Conservation (phyloP, 2,888 invertebrate genomes). For the Abrostola triplasia region DNA sequence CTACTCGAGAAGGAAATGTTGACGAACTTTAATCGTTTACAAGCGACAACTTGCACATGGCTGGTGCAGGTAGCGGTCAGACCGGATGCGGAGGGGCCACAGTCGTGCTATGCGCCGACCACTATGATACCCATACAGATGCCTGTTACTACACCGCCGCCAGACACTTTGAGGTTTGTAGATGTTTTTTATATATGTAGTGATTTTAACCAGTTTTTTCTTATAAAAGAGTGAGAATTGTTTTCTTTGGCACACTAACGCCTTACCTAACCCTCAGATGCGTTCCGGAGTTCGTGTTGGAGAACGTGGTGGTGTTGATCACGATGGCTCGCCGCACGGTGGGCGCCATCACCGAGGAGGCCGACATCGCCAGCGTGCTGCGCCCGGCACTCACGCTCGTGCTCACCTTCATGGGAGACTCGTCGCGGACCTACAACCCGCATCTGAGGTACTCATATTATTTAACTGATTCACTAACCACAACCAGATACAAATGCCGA, state of each 20-base stretch:
- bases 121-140: slow-evolving; percentile 87
- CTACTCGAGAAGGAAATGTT: slow-evolving; percentile 93
- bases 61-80: slow-evolving; percentile 93
- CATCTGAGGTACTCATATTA: slow-evolving; percentile 89
- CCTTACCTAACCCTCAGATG: slow-evolving; percentile 90
- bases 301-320: slow-evolving; percentile 95
- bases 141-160: slow-evolving; percentile 90
- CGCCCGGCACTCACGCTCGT: slow-evolving; percentile 93
- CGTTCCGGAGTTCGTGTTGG: slow-evolving; percentile 96
- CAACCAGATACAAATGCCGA: no score
- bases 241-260: no score
- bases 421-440: slow-evolving; percentile 94
- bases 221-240: no score
- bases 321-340: slow-evolving; percentile 91
- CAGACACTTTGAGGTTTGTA: slow-evolving; percentile 90
- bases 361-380: slow-evolving; percentile 89
- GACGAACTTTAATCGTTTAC: slow-evolving; percentile 91
- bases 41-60: slow-evolving; percentile 95
- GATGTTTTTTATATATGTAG: neutral
- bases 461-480: no score
- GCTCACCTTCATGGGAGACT: slow-evolving; percentile 96
- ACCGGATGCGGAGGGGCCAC: slow-evolving; percentile 67
- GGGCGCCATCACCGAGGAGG: slow-evolving; percentile 88
- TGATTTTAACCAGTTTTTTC: no score
- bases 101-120: slow-evolving; percentile 89